Percentiles rank a stretch among this genome's conserved stretches.
Evolutionary conservation across 1,140 invertebrate species (phyloP).

Genomic region (Belonocnema kinseyi): DNA sequence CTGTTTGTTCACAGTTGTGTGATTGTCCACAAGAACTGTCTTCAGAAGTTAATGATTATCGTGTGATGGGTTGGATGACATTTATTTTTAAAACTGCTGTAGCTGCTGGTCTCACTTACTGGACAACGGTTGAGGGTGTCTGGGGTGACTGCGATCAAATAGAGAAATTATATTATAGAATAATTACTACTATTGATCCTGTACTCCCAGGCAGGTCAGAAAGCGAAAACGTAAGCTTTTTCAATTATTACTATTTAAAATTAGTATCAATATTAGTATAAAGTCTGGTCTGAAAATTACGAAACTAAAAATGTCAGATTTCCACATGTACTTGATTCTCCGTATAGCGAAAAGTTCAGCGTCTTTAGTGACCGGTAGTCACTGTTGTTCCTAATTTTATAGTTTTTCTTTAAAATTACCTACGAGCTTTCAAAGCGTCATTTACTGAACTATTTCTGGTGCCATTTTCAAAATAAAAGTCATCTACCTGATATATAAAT

Average conservation of each 20-base stretch:
- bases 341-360: too few species aligned
- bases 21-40: slow-evolving; percentile 37
- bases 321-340: too few species aligned
- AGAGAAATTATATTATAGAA: slow-evolving; percentile 60
- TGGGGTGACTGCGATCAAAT: slow-evolving; percentile 57
- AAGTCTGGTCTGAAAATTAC: too few species aligned
- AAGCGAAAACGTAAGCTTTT: slow-evolving; percentile 37
- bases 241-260: not conserved
- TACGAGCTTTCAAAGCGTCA: too few species aligned
- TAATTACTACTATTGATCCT: slow-evolving; percentile 44
- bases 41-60: slow-evolving; percentile 32
- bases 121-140: slow-evolving; percentile 60
- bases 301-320: too few species aligned
- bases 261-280: not conserved
- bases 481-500: too few species aligned
- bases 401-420: too few species aligned
- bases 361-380: too few species aligned
- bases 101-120: slow-evolving; percentile 56
- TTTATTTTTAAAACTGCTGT: slow-evolving; percentile 53
- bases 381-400: too few species aligned
- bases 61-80: slow-evolving; percentile 33
- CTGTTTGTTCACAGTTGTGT: too few species aligned
- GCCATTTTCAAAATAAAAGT: too few species aligned
- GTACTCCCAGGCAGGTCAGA: not conserved
- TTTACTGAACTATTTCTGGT: too few species aligned